Conservation (phyloP, 1,140 invertebrate species). For the Marisa cornuarietis region DNA sequence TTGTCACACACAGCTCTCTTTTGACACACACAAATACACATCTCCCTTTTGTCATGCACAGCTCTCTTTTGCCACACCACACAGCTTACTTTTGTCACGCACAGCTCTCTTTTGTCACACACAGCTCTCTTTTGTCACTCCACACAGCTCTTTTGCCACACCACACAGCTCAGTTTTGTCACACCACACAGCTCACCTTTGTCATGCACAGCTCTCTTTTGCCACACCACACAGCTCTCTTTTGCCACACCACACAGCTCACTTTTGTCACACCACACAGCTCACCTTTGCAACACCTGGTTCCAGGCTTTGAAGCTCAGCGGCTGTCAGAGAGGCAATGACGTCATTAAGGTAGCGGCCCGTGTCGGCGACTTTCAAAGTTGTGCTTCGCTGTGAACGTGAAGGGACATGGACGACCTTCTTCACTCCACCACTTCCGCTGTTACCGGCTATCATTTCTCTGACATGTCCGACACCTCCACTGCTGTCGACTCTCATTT, state of each 20-base stretch:
- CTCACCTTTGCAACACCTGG: background rate
- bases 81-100: background rate
- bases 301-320: conserved; percentile 9
- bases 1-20: too few relatives aligned
- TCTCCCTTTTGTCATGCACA: too few relatives aligned
- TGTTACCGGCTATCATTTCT: background rate
- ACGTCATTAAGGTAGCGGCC: conserved; percentile 20
- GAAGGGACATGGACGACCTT: background rate
- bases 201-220: too few relatives aligned
- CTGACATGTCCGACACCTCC: background rate
- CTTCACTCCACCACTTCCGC: background rate
- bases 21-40: too few relatives aligned
- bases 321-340: conserved; percentile 9
- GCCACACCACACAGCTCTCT: background rate
- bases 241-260: background rate
- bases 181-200: background rate
- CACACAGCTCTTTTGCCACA: background rate
- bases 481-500: background rate
- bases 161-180: background rate
- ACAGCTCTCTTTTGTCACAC: too few relatives aligned
- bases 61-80: background rate
- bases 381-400: background rate
- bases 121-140: too few relatives aligned
- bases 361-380: background rate
- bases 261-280: background rate